Evolutionary conservation across 2,113 vertebrate genomes (phyloP).

Genomic region (Pampusana beccarii): DNA sequence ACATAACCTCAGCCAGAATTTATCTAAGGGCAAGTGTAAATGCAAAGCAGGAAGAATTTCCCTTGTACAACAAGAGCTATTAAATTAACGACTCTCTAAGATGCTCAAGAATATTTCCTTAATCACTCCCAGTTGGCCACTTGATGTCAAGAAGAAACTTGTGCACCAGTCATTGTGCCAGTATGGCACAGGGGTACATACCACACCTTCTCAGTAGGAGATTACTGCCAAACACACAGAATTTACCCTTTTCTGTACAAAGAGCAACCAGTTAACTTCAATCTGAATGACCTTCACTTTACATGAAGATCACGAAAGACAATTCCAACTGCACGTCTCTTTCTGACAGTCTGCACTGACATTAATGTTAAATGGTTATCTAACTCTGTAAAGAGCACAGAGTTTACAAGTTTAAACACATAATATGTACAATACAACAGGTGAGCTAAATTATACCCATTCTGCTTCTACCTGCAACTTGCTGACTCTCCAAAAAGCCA

Average conservation of each 20-base stretch:
- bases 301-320: neutral
- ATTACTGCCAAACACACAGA: neutral
- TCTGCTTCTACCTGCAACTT: neutral
- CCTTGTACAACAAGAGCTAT: constrained; percentile 9
- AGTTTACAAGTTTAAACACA: neutral
- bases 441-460: neutral
- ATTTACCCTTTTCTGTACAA: neutral
- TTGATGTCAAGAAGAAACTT: neutral
- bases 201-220: neutral
- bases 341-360: neutral
- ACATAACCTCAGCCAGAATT: constrained; percentile 22
- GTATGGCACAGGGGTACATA: neutral
- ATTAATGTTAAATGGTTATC: neutral
- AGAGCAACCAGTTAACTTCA: neutral
- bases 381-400: neutral
- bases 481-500: neutral
- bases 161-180: neutral
- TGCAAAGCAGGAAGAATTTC: neutral
- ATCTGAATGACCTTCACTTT: neutral
- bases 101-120: neutral
- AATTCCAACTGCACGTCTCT: neutral
- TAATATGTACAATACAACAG: neutral
- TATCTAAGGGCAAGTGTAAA: neutral
- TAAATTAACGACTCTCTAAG: neutral
- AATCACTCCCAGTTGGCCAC: accelerated